A percentile compares a stretch with the other conserved stretches of the same genome.
These are phyloP conservation scores for Rhynchonycteris naso DNA, from an alignment of 2,797 vertebrate species.

Conservation along the genomic window DNA sequence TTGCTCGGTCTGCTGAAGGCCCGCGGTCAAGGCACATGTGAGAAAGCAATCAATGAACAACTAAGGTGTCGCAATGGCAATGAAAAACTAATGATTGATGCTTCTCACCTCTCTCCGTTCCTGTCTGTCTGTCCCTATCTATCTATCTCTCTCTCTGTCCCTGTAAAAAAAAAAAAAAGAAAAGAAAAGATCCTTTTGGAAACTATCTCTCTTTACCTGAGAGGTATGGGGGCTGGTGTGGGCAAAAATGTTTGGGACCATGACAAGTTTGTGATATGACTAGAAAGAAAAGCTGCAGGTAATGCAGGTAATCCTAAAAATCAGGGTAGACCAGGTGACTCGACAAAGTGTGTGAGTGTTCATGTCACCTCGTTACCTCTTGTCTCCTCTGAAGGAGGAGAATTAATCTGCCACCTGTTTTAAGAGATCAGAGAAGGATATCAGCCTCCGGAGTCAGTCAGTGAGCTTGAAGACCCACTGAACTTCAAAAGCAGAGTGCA, in stretches of 20 bases:
- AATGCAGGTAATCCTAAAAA: background rate
- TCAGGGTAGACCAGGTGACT: background rate
- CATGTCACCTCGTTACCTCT: background rate
- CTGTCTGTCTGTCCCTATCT: too few species aligned
- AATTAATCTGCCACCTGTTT: background rate
- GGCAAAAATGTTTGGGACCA: background rate
- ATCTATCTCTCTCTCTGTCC: too few species aligned
- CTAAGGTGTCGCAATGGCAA: too few species aligned
- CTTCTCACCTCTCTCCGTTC: too few species aligned
- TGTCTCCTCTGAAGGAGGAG: background rate
- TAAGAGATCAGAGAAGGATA: background rate
- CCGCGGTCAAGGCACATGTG: too few species aligned
- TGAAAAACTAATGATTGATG: too few species aligned
- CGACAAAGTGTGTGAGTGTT: background rate
- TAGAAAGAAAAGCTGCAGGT: background rate
- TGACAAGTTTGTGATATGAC: too few species aligned
- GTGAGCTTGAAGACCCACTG: background rate
- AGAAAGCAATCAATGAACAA: too few species aligned
- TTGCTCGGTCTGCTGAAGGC: too few species aligned
- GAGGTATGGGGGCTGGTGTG: background rate
- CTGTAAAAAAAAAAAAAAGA: too few species aligned
- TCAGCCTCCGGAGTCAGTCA: constrained; percentile 28
- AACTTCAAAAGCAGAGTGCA: constrained; percentile 17
- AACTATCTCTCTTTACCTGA: background rate
- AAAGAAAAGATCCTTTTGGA: background rate